phyloP scores from a whole-genome alignment of 2,113 vertebrate species.

The Notechis scutatus region DNA sequence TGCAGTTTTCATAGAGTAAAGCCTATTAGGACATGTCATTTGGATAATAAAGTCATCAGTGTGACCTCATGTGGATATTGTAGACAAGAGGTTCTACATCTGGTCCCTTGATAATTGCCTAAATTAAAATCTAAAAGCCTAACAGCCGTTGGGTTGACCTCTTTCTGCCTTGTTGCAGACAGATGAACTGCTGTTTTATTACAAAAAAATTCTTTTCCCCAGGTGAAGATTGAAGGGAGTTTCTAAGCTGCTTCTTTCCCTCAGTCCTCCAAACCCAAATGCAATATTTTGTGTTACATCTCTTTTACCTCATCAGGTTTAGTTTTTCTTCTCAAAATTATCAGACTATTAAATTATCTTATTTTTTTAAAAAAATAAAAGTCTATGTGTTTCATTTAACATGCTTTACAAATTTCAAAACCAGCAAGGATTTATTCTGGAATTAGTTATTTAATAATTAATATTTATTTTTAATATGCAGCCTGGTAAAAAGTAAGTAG shows the following conservation, averaged over 20 bases:
- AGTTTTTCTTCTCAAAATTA: slow-evolving; percentile 55
- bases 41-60: slow-evolving; percentile 78
- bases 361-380: slow-evolving; percentile 53
- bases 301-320: slow-evolving; percentile 67
- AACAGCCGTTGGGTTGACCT: slow-evolving; percentile 74
- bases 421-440: slow-evolving; percentile 69
- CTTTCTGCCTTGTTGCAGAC: slow-evolving; percentile 73
- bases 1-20: slow-evolving; percentile 54
- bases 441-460: slow-evolving; percentile 72
- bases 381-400: slow-evolving; percentile 60
- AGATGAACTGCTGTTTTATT: slow-evolving; percentile 74
- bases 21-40: slow-evolving; percentile 67
- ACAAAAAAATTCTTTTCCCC: slow-evolving; percentile 65
- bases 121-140: slow-evolving; percentile 81
- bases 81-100: slow-evolving; percentile 78
- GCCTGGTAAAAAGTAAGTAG: slow-evolving; percentile 66
- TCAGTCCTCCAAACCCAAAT: slow-evolving; percentile 16
- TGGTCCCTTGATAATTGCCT: slow-evolving; percentile 75
- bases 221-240: slow-evolving; percentile 68
- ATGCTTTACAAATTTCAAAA: slow-evolving; percentile 59
- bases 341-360: slow-evolving; percentile 26
- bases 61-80: slow-evolving; percentile 70
- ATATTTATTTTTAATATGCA: slow-evolving; percentile 68
- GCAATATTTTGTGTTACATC: slow-evolving; percentile 35
- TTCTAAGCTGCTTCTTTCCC: slow-evolving; percentile 52